Conservation (phyloP, 2,888 invertebrate genomes). For the Xestia c-nigrum region DNA sequence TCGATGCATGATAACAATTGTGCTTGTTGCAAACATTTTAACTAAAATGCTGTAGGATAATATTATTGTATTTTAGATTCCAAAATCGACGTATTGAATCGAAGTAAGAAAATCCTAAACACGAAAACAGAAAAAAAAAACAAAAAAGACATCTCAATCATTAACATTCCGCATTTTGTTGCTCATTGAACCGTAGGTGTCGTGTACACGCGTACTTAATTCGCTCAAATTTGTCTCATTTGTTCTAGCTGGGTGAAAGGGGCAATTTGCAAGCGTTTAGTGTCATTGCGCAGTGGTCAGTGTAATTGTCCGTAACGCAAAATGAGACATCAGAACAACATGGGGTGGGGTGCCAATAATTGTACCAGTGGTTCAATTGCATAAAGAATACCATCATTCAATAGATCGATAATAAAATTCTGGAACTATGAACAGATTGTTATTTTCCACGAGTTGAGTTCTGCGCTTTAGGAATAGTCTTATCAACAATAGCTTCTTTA, state of each 20-base stretch:
- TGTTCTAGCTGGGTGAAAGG: slow-evolving; percentile 72
- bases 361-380: slow-evolving; percentile 26
- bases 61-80: not conserved
- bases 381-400: not conserved
- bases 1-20: no score
- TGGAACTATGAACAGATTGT: not conserved
- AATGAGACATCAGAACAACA: slow-evolving; percentile 66
- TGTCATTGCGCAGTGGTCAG: slow-evolving; percentile 66
- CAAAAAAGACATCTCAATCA: not conserved
- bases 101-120: not conserved
- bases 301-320: slow-evolving; percentile 68
- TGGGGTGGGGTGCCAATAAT: slow-evolving; percentile 42
- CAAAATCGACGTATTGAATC: not conserved
- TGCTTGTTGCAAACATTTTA: no score
- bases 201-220: slow-evolving; percentile 63
- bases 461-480: not conserved
- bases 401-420: not conserved
- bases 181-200: slow-evolving; percentile 36
- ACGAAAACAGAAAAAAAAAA: not conserved
- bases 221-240: slow-evolving; percentile 69
- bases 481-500: not conserved
- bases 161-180: not conserved
- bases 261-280: slow-evolving; percentile 66
- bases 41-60: no score
- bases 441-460: not conserved